Base-by-base conservation (phyloP, 1,140 invertebrate genomes). In the Nasonia longicornis region DNA sequence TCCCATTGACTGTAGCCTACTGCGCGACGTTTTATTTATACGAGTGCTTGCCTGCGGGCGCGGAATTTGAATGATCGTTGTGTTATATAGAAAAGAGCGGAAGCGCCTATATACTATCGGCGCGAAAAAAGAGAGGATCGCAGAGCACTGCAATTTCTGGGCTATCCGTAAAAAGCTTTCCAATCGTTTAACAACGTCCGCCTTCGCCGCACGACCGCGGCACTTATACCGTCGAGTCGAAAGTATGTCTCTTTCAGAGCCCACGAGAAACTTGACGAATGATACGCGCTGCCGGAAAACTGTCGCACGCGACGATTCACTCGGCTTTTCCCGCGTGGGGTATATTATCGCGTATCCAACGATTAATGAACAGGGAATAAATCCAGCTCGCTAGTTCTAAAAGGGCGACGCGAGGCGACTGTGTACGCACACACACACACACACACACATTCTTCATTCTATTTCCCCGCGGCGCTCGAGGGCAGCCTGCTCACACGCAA, bases 121-220 rank as follows among this genome's bases (percentile, higher is more conserved):
- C 10, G 38, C 52, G 7, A 58, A 58, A 58, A 58, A 58, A 16
- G 52, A 16, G n/a, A 58, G 20, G 16, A 58, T 4, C 6, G 2
- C 20, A 6, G 52, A 58, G 52, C 20, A 20, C 52, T 58, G 16
- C 52, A 58, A 58, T 58, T 58, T 58, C 52, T 58, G 16, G 6
- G 52, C n/a, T n/a, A 58, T 58, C 52, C 52, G n/a, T 58, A 58
- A 58, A 58, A 58, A 58, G 52, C 52, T 58, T 58, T 58, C 52
- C 52, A 58, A n/a, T 58, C 52, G 52, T 58, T 58, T 58, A 58
- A n/a, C 52, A 58, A n/a, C 52, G 3, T 58, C 52, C 52, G 52
- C 52, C 52, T 58, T n/a, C 16, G 16, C 35, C 35, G 7, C 16
- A 58, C 20, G 52, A 20, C 52, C 52, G 16, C 14, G 14, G 52